These are phyloP conservation scores for Steinernema khuongi DNA, from an alignment of 1,140 invertebrate genomes.

Conservation along the genomic window DNA sequence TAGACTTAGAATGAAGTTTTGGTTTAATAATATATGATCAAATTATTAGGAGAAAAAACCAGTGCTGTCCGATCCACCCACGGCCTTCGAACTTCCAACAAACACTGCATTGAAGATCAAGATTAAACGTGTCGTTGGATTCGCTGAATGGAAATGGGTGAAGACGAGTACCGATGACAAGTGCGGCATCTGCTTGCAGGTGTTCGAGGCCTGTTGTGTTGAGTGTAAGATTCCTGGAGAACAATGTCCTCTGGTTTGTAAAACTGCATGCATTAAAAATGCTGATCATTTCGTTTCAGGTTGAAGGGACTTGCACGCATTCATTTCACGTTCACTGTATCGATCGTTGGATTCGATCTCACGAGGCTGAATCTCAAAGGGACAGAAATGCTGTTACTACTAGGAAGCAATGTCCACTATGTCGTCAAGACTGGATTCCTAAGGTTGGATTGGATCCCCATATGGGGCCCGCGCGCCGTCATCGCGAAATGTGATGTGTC, in stretches of 20 bases:
- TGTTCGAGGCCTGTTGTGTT: constrained; percentile 95
- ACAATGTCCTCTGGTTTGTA: constrained; percentile 77
- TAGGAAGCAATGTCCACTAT: constrained; percentile 95
- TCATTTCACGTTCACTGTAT: constrained; percentile 99
- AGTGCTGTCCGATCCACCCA: not conserved
- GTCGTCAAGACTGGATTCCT: constrained; percentile 84
- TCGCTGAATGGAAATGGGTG: constrained; percentile 82
- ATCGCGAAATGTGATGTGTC: too few species aligned
- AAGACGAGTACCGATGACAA: constrained; percentile 90
- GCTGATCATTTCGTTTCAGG: constrained; percentile 63
- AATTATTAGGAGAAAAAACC: too few species aligned
- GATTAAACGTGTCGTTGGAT: not conserved
- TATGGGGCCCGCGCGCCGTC: too few species aligned
- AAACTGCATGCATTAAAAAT: constrained; percentile 10
- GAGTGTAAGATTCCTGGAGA: constrained; percentile 97
- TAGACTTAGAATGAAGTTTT: too few species aligned
- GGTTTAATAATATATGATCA: too few species aligned
- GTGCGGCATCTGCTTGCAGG: constrained; percentile 96
- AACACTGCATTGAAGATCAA: not conserved
- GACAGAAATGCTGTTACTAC: constrained; percentile 72
- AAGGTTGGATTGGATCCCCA: too few species aligned
- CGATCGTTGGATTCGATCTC: constrained; percentile 76
- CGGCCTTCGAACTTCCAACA: not conserved
- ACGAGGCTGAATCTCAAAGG: constrained; percentile 67
- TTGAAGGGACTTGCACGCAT: constrained; percentile 96